phyloP scores from a whole-genome alignment of 2,888 invertebrate genomes.

The Drosophila phalerata region DNA sequence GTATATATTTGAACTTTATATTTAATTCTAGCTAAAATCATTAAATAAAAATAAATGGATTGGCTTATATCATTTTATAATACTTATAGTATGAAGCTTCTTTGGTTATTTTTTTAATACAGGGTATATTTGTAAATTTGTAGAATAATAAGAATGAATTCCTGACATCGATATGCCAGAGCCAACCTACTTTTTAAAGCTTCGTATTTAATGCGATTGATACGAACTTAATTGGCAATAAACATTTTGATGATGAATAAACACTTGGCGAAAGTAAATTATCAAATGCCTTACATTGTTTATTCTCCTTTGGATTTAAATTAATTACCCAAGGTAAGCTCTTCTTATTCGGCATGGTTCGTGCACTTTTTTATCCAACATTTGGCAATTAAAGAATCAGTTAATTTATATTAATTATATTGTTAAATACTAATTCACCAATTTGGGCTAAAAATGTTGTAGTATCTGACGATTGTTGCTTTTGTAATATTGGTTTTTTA shows the following conservation, averaged over 20 bases:
- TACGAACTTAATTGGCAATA: background rate
- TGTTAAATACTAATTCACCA: too few species aligned
- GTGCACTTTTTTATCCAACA: too few species aligned
- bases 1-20: background rate
- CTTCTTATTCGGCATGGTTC: background rate
- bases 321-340: background rate
- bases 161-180: conserved; percentile 13
- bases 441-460: too few species aligned
- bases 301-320: background rate
- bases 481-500: too few species aligned
- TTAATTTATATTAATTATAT: too few species aligned
- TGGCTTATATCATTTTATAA: background rate
- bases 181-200: background rate
- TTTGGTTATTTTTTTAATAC: background rate
- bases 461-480: too few species aligned
- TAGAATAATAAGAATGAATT: conserved; percentile 13
- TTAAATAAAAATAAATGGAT: background rate
- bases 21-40: background rate
- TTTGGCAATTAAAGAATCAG: too few species aligned
- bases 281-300: background rate
- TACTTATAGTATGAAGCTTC: background rate
- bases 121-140: background rate
- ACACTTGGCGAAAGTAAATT: background rate
- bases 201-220: background rate
- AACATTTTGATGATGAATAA: background rate